These are phyloP conservation scores for Hyles euphorbiae DNA, from an alignment of 1,140 invertebrate species.

Conservation along the genomic window DNA sequence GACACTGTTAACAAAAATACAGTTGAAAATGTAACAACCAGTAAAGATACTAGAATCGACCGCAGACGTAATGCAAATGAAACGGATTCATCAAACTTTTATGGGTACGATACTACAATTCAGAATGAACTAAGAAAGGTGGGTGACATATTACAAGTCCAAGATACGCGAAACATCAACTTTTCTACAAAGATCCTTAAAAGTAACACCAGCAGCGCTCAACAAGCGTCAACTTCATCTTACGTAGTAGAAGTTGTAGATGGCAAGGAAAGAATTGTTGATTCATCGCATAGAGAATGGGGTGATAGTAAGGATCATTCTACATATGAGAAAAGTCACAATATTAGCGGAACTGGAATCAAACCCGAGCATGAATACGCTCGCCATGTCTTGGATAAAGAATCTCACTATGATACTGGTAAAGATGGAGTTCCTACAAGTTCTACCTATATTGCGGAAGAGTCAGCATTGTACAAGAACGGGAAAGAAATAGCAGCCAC, in stretches of 20 bases:
- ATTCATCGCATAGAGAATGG: constrained; percentile 76
- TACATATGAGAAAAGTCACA: constrained; percentile 71
- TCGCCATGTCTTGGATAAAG: constrained; percentile 72
- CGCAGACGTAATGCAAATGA: constrained; percentile 42
- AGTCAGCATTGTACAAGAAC: constrained; percentile 63
- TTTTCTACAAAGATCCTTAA: constrained; percentile 67
- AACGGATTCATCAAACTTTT: constrained; percentile 67
- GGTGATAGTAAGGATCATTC: constrained; percentile 71
- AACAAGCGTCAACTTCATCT: constrained; percentile 73
- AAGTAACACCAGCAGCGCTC: constrained; percentile 66
- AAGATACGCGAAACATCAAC: constrained; percentile 51
- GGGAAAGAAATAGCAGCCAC: constrained; percentile 64
- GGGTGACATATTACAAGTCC: constrained; percentile 57
- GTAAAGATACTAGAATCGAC: constrained; percentile 19
- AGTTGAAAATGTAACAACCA: constrained; percentile 27
- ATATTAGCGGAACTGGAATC: constrained; percentile 69
- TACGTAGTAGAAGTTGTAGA: constrained; percentile 77
- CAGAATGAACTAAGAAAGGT: constrained; percentile 62
- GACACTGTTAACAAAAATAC: constrained; percentile 12
- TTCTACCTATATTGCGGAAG: constrained; percentile 51
- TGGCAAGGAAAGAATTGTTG: constrained; percentile 75
- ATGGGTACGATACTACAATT: constrained; percentile 60
- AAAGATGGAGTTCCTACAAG: constrained; percentile 71
- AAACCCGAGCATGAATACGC: constrained; percentile 74
- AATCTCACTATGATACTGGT: constrained; percentile 74